Percentiles rank a stretch among this genome's conserved stretches.
These are phyloP conservation scores for Leptobrachium ailaonicum DNA, from an alignment of 2,113 vertebrate species.

Conservation along the genomic window DNA sequence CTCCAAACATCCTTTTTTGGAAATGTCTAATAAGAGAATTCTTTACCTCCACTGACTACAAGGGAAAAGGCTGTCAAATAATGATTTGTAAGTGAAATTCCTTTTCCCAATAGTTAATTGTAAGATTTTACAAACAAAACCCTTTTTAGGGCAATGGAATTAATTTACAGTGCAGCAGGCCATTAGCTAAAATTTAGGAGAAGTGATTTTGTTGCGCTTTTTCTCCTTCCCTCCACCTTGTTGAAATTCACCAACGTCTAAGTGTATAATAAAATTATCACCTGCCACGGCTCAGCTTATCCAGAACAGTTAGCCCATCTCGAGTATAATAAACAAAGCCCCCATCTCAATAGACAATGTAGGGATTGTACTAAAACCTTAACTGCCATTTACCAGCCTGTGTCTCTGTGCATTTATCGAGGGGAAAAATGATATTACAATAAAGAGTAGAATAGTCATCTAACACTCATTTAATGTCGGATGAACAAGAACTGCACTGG, in stretches of 20 bases:
- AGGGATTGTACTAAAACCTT: neutral
- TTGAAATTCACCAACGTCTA: constrained; percentile 43
- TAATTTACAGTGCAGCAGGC: constrained; percentile 47
- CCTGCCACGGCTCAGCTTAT: constrained; percentile 45
- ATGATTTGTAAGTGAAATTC: constrained; percentile 52
- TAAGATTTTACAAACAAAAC: constrained; percentile 57
- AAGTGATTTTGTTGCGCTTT: neutral
- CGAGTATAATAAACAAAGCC: constrained; percentile 37
- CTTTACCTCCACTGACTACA: constrained; percentile 56
- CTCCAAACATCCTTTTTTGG: constrained; percentile 59
- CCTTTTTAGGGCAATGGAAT: constrained; percentile 59
- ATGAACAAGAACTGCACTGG: too few relatives aligned
- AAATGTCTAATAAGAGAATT: constrained; percentile 58
- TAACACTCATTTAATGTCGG: too few relatives aligned
- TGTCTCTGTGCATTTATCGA: neutral
- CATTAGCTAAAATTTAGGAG: constrained; percentile 42
- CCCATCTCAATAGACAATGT: constrained; percentile 15
- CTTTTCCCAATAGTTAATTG: constrained; percentile 53
- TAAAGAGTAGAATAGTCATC: too few relatives aligned
- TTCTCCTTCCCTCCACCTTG: constrained; percentile 29
- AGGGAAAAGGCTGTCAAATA: constrained; percentile 59
- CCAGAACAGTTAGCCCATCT: constrained; percentile 44
- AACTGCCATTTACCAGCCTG: neutral
- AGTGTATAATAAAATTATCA: constrained; percentile 49
- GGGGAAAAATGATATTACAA: too few relatives aligned